Evolutionary conservation across 2,113 vertebrate genomes (phyloP).

Genomic region (Hyaena hyaena): DNA sequence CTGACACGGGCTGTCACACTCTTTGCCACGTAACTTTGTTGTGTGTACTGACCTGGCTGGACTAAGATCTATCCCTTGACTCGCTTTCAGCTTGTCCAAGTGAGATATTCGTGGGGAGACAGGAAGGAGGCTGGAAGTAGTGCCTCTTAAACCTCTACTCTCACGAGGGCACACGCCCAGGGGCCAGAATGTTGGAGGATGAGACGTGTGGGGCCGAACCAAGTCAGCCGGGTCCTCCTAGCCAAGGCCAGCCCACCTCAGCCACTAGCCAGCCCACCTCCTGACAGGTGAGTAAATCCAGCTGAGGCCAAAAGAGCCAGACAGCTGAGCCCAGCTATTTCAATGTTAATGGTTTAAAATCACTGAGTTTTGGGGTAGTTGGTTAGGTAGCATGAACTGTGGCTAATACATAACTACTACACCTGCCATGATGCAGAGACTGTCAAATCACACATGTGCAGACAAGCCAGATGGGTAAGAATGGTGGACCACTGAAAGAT

Average conservation of each 20-base stretch:
- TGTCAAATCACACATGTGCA: no score
- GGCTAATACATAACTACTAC: not conserved
- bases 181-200: not conserved
- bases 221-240: not conserved
- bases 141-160: not conserved
- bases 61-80: not conserved
- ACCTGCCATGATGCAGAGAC: not conserved
- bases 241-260: not conserved
- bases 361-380: not conserved
- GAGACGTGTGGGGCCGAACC: not conserved
- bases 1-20: not conserved
- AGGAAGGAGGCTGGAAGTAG: not conserved
- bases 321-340: not conserved
- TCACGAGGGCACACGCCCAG: not conserved
- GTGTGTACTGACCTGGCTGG: no score
- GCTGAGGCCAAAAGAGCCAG: not conserved
- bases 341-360: not conserved
- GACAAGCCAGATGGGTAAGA: not conserved
- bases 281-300: not conserved
- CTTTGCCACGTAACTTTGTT: not conserved
- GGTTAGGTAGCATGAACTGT: not conserved
- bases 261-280: not conserved
- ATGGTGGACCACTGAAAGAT: not conserved
- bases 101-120: not conserved
- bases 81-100: not conserved